Conservation (phyloP, 2,888 invertebrate genomes). For the Nomada ruficornis region DNA sequence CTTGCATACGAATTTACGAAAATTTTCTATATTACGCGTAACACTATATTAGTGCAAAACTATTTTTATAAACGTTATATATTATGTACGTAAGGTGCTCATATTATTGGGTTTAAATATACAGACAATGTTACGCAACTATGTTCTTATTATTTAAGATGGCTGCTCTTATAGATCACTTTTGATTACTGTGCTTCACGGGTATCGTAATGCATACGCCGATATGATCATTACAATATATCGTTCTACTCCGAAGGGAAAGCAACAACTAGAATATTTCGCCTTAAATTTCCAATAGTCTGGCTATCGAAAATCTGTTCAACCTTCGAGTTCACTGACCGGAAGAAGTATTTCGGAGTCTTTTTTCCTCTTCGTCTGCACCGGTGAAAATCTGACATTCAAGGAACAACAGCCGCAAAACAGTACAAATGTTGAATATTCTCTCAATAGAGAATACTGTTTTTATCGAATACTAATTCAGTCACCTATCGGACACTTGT, state of each 20-base stretch:
- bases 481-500: not conserved
- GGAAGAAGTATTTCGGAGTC: constrained; percentile 38
- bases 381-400: constrained; percentile 43
- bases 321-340: constrained; percentile 53
- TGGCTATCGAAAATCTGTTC: constrained; percentile 55
- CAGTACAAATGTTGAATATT: too few species aligned
- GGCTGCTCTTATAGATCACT: too few species aligned
- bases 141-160: not conserved
- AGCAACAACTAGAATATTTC: constrained; percentile 32
- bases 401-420: not conserved
- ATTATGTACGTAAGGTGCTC: too few species aligned
- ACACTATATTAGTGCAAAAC: too few species aligned
- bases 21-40: not conserved
- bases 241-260: not conserved
- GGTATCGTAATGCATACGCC: not conserved
- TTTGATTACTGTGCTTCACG: not conserved
- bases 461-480: not conserved
- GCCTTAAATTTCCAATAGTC: constrained; percentile 38
- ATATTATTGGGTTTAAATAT: too few species aligned
- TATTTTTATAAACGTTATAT: too few species aligned
- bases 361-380: constrained; percentile 32
- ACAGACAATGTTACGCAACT: too few species aligned
- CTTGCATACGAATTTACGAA: not conserved
- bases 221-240: constrained; percentile 22
- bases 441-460: too few species aligned